These are phyloP conservation scores for Lophura nycthemera DNA, from an alignment of 2,113 vertebrate genomes.

Conservation along the genomic window DNA sequence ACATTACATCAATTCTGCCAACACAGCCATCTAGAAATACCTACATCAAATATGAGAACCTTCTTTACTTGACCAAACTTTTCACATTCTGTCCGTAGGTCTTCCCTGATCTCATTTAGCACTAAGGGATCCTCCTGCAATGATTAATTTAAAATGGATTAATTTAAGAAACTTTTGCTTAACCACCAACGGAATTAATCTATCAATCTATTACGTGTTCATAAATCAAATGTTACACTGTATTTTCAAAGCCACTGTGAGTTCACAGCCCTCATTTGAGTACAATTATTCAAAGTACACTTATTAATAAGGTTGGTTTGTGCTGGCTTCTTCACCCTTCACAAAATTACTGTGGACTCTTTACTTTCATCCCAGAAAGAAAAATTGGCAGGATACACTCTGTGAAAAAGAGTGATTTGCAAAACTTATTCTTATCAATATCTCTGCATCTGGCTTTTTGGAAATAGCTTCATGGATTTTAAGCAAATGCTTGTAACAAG, in stretches of 20 bases:
- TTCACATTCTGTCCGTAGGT: slow-evolving; percentile 92
- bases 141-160: neutral
- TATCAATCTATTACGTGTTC: neutral
- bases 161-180: neutral
- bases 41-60: slow-evolving; percentile 96
- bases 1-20: neutral
- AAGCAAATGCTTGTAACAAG: neutral
- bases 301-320: neutral
- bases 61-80: slow-evolving; percentile 97
- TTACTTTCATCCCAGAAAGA: neutral
- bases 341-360: neutral
- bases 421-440: neutral
- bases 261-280: neutral
- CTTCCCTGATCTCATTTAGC: slow-evolving; percentile 95
- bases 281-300: neutral
- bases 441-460: neutral
- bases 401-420: neutral
- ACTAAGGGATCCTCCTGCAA: slow-evolving; percentile 94
- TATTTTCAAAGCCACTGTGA: neutral
- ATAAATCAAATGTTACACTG: neutral
- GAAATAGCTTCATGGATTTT: neutral
- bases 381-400: neutral
- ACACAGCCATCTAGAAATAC: slow-evolving; percentile 48
- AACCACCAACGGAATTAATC: neutral
- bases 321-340: neutral